A percentile compares a stretch with the other conserved stretches of the same genome.
These are phyloP conservation scores for Ommatoiulus sabulosus DNA, from an alignment of 2,888 invertebrate species.

Conservation along the genomic window DNA sequence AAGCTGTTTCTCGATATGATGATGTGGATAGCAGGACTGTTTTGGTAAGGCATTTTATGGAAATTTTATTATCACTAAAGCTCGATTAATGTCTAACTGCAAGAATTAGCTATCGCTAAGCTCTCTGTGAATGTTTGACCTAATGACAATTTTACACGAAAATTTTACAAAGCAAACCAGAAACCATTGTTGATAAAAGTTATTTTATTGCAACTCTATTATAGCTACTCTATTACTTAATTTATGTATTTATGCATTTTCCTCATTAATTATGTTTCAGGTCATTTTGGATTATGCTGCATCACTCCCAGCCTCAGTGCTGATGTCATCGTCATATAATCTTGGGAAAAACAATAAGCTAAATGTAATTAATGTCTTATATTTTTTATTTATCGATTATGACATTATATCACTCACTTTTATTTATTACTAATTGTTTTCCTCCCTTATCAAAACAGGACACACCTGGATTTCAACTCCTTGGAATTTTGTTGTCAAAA, in stretches of 20 bases:
- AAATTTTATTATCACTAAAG: not conserved
- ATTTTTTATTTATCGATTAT: not conserved
- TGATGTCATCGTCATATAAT: not conserved
- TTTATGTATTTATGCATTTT: not conserved
- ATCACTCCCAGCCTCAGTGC: not conserved
- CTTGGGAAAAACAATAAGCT: not conserved
- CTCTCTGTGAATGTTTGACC: no score
- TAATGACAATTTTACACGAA: no score
- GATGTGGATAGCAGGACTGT: not conserved
- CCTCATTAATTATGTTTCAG: not conserved
- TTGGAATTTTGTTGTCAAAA: not conserved
- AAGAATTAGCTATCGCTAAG: no score
- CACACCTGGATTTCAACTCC: conserved; percentile 30
- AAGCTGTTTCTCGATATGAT: not conserved
- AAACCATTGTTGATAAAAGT: no score
- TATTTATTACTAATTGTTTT: not conserved
- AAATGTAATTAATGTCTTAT: not conserved
- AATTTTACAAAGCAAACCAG: no score
- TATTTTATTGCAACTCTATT: no score
- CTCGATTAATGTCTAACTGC: not conserved
- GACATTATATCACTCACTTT: not conserved
- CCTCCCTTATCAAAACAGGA: not conserved
- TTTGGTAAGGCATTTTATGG: not conserved
- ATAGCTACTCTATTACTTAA: no score
- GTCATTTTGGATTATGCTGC: not conserved